Base-by-base conservation (phyloP, 53 echinoderm and acorn worm genomes). In the Zoroaster sp. region DNA sequence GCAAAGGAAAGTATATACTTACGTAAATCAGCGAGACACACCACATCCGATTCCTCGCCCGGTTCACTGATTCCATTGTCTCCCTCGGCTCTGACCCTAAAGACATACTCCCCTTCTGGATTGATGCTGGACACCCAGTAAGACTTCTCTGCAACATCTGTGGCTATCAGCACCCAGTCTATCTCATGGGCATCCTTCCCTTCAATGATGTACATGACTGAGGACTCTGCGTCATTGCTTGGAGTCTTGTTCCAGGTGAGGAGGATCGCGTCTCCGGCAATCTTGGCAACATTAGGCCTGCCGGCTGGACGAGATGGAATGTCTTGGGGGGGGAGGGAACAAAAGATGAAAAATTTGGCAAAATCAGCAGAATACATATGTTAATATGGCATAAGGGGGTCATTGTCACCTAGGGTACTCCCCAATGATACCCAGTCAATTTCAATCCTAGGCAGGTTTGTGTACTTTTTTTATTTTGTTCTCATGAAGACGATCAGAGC, bases 21-120 rank as follows among this genome's bases (percentile, higher is more conserved):
- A 88, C 94, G 86, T 49, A 92, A 86, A 74, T 89, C 91, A 74
- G 87, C 91, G 69, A 89, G 90, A 18, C 85, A 83, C 65, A 94
- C 94, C 5, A 96, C 83, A 65, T 94, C 93, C 13, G 94, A 91
- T 69, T 91, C 94, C 77, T 94, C 94, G 73, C 94, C 88, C 3
- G 96, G 96, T 46, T 96, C 96, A 30, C 96, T 96, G 71, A 96
- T 94, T 35, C 96, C 96, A 45, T 87, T 94, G 54, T 93, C 94
- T 54, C 75, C 89, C 87, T 94, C 96, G 2, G 94, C 91, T 25
- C 96, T 79, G 39, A 94, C 96, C 47, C 94, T 91, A 75, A 96
- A 96, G 66, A 91, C 87, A 45, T 93, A 94, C 46, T 78, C 93
- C 32, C 89, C 91, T 41, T 89, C 87, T 1, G 90, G 94, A 51